Conservation (phyloP, 1,140 invertebrate genomes). For the Cydia pomonella region DNA sequence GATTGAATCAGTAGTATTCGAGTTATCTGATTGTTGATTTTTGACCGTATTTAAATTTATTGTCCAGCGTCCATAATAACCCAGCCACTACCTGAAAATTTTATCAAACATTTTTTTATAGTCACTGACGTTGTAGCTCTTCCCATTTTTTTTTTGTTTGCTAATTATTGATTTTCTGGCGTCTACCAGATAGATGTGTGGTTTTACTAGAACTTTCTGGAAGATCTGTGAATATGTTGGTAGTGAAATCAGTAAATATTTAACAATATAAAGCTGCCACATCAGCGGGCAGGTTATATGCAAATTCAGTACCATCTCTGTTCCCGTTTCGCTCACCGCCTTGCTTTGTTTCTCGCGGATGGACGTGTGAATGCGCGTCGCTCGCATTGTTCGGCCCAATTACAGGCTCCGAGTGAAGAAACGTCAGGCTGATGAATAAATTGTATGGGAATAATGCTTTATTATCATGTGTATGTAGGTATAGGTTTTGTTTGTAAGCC, state of each 20-base stretch:
- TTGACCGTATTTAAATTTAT: no score
- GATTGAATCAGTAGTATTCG: background rate
- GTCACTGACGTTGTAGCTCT: no score
- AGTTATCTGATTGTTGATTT: no score
- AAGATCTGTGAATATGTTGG: no score
- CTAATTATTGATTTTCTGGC: no score
- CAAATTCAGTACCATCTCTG: slow-evolving; percentile 5
- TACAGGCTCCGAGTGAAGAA: slow-evolving; percentile 11
- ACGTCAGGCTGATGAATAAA: background rate
- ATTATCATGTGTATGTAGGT: background rate
- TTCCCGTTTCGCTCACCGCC: background rate
- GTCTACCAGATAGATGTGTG: no score
- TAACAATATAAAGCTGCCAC: background rate
- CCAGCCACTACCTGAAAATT: no score
- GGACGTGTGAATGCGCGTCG: slow-evolving; percentile 20
- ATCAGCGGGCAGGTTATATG: background rate
- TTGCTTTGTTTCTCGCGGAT: background rate
- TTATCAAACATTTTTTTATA: no score
- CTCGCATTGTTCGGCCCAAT: slow-evolving; percentile 13
- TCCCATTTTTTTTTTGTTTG: no score
- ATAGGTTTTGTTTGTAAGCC: background rate
- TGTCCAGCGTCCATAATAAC: no score
- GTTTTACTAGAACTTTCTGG: no score
- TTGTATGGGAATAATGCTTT: slow-evolving; percentile 7
- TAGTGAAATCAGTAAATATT: background rate